These are phyloP conservation scores for Picathartes gymnocephalus DNA, from an alignment of 2,113 vertebrate species.

Conservation along the genomic window DNA sequence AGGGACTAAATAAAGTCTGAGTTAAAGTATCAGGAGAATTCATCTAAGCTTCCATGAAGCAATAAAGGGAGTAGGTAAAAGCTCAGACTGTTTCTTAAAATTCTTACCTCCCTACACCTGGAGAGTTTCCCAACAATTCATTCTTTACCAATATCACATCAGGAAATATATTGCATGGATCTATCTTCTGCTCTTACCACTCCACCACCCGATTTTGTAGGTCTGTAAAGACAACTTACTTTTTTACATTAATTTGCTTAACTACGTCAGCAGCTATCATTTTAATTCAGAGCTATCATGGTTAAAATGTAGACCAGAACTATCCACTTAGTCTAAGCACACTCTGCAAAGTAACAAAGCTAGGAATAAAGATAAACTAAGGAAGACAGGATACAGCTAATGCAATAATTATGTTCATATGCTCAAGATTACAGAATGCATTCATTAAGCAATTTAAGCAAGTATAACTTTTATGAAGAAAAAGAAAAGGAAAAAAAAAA, in stretches of 20 bases:
- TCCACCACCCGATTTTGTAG: not conserved
- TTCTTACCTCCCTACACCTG: not conserved
- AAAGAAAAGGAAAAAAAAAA: not conserved
- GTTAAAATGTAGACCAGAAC: not conserved
- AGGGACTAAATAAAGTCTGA: not conserved
- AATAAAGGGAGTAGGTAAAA: not conserved
- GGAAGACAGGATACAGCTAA: not conserved
- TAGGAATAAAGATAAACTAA: not conserved
- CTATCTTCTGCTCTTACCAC: not conserved
- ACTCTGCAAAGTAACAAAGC: not conserved
- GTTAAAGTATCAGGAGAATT: not conserved
- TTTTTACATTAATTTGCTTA: not conserved
- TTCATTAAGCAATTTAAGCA: not conserved
- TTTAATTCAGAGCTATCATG: not conserved
- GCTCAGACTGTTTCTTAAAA: not conserved
- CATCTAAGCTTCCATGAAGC: not conserved
- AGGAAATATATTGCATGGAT: not conserved
- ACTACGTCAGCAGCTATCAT: not conserved
- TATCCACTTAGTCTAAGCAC: not conserved
- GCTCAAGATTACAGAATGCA: not conserved
- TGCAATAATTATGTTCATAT: not conserved
- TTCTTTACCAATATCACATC: not conserved
- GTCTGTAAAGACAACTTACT: not conserved
- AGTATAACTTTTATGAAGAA: not conserved
- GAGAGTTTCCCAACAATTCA: not conserved